Conservation (phyloP, 2,888 invertebrate genomes). For the Paralinhomoeus sp. region DNA sequence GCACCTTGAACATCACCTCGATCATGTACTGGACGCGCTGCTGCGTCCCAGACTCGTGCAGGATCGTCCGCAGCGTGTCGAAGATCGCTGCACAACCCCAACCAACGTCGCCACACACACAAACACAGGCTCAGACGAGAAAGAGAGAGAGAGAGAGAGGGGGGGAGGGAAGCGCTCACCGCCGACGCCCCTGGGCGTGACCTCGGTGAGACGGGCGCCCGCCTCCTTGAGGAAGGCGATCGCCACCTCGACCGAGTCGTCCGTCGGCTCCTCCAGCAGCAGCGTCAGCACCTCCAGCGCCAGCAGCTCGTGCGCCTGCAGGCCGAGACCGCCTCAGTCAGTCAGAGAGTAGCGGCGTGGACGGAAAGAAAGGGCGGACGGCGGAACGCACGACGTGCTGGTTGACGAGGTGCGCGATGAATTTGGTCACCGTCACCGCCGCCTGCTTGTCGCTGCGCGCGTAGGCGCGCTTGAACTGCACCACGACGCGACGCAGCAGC, state of each 20-base stretch:
- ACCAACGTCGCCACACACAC: no score
- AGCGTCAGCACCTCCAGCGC: conserved; percentile 76
- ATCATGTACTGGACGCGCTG: conserved; percentile 93
- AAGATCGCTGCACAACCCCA: conserved; percentile 83
- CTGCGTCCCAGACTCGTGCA: conserved; percentile 61
- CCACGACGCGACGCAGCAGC: conserved; percentile 60
- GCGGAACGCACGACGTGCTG: conserved; percentile 76
- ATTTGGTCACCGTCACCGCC: conserved; percentile 70
- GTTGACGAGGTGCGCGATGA: conserved; percentile 88
- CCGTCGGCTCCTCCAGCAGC: conserved; percentile 75
- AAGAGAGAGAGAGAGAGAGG: no score
- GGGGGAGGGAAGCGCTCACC: no score
- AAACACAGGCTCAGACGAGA: no score
- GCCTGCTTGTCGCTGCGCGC: conserved; percentile 69
- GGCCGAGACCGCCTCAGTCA: no score
- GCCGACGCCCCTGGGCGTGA: conserved; percentile 31
- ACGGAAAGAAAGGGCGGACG: no score
- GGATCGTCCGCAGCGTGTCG: conserved; percentile 71
- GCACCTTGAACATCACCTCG: conserved; percentile 55
- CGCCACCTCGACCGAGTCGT: conserved; percentile 90
- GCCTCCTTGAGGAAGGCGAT: conserved; percentile 87
- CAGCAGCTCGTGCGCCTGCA: conserved; percentile 68
- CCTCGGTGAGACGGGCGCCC: conserved; percentile 74
- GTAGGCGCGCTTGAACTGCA: conserved; percentile 79
- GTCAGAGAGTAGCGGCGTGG: no score